Evolutionary conservation across 2,888 invertebrate species (phyloP).

Genomic region (Siphonodentalium dalli): DNA sequence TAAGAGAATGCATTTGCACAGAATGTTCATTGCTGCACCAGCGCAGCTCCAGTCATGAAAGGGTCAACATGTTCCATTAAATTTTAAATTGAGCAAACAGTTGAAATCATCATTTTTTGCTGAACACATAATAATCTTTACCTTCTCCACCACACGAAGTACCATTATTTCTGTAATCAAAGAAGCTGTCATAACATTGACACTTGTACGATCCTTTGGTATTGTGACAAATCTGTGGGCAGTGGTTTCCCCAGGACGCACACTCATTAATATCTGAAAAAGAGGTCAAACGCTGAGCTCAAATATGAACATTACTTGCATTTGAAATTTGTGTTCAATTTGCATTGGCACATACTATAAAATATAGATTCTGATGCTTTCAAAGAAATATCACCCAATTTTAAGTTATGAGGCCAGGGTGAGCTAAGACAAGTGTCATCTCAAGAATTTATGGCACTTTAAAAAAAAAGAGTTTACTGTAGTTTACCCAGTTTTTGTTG

Average conservation of each 20-base stretch:
- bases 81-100: too few relatives aligned
- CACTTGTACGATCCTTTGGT: constrained; percentile 89
- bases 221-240: constrained; percentile 92
- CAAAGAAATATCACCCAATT: neutral
- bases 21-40: too few relatives aligned
- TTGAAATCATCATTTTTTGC: too few relatives aligned
- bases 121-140: constrained; percentile 29
- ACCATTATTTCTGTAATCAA: constrained; percentile 41
- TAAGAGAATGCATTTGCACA: too few relatives aligned
- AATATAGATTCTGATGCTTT: neutral
- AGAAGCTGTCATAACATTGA: constrained; percentile 73
- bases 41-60: too few relatives aligned
- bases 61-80: too few relatives aligned
- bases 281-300: neutral
- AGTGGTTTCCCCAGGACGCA: constrained; percentile 76
- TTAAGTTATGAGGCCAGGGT: neutral
- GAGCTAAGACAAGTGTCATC: neutral
- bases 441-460: neutral
- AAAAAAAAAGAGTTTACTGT: too few relatives aligned
- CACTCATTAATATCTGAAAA: constrained; percentile 88
- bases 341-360: too few relatives aligned
- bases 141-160: constrained; percentile 49
- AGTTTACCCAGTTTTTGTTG: too few relatives aligned
- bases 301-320: neutral
- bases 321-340: too few relatives aligned